phyloP scores from a whole-genome alignment of 2,888 invertebrate species.

The Parnassius mnemosyne region DNA sequence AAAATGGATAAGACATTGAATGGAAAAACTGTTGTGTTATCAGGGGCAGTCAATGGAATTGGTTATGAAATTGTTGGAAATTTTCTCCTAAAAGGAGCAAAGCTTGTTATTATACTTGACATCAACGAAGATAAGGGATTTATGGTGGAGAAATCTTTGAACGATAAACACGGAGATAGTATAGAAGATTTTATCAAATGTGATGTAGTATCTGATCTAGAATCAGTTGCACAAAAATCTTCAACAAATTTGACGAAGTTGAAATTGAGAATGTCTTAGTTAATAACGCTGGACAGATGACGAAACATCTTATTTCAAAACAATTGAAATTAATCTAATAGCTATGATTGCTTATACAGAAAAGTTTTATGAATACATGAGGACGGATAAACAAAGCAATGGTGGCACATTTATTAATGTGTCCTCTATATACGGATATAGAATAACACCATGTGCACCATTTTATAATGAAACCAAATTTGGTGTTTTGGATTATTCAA shows the following conservation, averaged over 20 bases:
- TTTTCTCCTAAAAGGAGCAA: slow-evolving; percentile 59
- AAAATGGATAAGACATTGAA: background rate
- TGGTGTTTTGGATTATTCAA: slow-evolving; percentile 70
- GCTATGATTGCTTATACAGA: slow-evolving; percentile 54
- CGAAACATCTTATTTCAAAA: slow-evolving; percentile 31
- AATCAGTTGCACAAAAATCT: slow-evolving; percentile 45
- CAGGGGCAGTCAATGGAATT: slow-evolving; percentile 78
- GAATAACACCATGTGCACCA: slow-evolving; percentile 65
- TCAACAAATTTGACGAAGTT: slow-evolving; percentile 41
- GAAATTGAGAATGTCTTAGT: slow-evolving; percentile 58
- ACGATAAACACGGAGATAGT: slow-evolving; percentile 58
- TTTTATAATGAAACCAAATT: slow-evolving; percentile 80
- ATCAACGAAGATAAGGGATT: slow-evolving; percentile 42
- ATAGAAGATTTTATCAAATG: slow-evolving; percentile 64
- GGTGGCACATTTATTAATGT: slow-evolving; percentile 81
- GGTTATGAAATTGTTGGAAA: slow-evolving; percentile 68
- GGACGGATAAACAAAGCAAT: slow-evolving; percentile 65
- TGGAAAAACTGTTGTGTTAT: slow-evolving; percentile 49
- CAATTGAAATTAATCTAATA: slow-evolving; percentile 47
- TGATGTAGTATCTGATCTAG: slow-evolving; percentile 67
- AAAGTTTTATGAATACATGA: slow-evolving; percentile 77
- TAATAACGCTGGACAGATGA: slow-evolving; percentile 54
- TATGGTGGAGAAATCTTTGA: slow-evolving; percentile 51
- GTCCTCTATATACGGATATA: slow-evolving; percentile 77
- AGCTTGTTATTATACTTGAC: slow-evolving; percentile 39